A percentile compares a stretch with the other conserved stretches of the same genome.
Evolutionary conservation across 2,888 invertebrate species (phyloP).

Genomic region (Orthosia gothica): DNA sequence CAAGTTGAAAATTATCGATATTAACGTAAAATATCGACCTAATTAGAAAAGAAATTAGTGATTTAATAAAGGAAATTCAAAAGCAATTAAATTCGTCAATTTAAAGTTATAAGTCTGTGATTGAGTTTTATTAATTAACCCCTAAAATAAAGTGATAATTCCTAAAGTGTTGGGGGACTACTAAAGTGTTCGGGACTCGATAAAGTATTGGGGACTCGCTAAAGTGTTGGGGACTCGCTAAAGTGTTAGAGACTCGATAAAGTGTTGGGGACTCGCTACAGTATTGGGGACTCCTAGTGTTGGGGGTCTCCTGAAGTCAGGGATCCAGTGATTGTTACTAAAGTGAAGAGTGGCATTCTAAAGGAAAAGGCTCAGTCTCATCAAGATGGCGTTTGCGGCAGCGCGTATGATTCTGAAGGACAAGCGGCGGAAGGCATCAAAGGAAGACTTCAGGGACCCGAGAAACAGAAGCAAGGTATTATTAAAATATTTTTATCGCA

Average conservation of each 20-base stretch:
- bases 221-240: constrained; percentile 1
- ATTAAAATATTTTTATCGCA: constrained; percentile 32
- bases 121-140: constrained; percentile 71
- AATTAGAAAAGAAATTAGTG: constrained; percentile 64
- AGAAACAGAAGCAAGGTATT: constrained; percentile 96
- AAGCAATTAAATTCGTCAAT: constrained; percentile 82
- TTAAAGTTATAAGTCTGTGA: constrained; percentile 78
- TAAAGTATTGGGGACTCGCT: not conserved
- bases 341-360: constrained; percentile 71
- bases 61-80: constrained; percentile 46
- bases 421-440: constrained; percentile 95
- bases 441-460: constrained; percentile 94
- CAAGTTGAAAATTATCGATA: constrained; percentile 61
- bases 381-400: constrained; percentile 95
- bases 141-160: constrained; percentile 61
- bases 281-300: constrained; percentile 44
- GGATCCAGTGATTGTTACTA: constrained; percentile 41
- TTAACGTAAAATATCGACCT: constrained; percentile 47
- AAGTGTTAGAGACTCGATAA: constrained; percentile 13
- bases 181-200: constrained; percentile 25
- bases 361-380: constrained; percentile 62
- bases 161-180: constrained; percentile 23
- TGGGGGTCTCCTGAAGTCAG: constrained; percentile 25
- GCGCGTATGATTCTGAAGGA: constrained; percentile 96
- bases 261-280: constrained; percentile 25